phyloP scores from a whole-genome alignment of 30 jellyfish, hydroid and myxozoan genomes.

The Aurelia coerulea region DNA sequence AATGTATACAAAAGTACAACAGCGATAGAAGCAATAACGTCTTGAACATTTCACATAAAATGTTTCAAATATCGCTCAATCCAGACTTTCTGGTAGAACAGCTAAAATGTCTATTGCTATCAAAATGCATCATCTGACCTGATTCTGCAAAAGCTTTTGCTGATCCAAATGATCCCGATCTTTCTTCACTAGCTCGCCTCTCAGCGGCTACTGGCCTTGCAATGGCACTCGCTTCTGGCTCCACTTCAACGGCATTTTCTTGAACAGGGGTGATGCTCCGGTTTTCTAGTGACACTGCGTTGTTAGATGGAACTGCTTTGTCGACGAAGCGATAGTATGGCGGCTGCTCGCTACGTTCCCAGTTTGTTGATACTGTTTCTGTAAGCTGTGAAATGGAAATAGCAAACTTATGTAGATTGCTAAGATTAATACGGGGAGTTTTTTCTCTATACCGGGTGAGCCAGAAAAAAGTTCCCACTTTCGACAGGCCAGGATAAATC shows the following conservation, averaged over 20 bases:
- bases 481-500: too few species aligned
- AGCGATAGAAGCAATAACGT: too few species aligned
- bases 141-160: conserved; percentile 97
- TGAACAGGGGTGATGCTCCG: conserved; percentile 58
- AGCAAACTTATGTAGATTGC: not conserved
- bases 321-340: conserved; percentile 81
- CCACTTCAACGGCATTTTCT: conserved; percentile 46
- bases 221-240: conserved; percentile 18
- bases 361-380: conserved; percentile 86
- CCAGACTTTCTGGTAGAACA: too few species aligned
- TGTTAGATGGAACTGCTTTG: conserved; percentile 39
- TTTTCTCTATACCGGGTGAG: too few species aligned
- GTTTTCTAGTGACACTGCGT: conserved; percentile 49
- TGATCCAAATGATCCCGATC: conserved; percentile 92
- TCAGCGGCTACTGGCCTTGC: conserved; percentile 49
- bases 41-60: too few species aligned
- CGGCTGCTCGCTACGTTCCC: conserved; percentile 95
- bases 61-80: too few species aligned
- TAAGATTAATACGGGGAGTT: too few species aligned
- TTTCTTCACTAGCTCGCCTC: conserved; percentile 58
- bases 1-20: too few species aligned
- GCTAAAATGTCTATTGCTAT: too few species aligned
- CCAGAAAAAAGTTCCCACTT: too few species aligned
- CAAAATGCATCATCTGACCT: conserved; percentile 46
- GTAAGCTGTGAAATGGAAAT: conserved; percentile 63